These are phyloP conservation scores for Apistogramma diplotaenia DNA, from an alignment of 2,113 vertebrate species.

Conservation along the genomic window DNA sequence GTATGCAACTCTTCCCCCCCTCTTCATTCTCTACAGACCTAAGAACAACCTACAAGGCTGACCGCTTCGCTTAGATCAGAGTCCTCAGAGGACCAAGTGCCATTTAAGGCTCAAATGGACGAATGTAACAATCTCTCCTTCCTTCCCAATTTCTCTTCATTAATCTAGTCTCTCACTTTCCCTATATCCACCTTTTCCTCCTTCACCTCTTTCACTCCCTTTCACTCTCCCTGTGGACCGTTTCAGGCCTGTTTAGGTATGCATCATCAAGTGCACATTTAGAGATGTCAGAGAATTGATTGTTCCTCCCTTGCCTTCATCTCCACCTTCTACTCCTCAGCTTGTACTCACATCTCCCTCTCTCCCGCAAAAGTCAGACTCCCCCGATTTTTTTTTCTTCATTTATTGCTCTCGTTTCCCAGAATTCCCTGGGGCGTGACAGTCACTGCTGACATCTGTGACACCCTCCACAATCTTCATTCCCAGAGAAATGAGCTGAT, in stretches of 20 bases:
- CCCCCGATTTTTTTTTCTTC: not conserved
- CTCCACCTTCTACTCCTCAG: constrained; percentile 46
- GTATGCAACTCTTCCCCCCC: constrained; percentile 40
- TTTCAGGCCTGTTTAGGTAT: constrained; percentile 67
- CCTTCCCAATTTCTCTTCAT: constrained; percentile 49
- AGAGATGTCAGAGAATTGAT: constrained; percentile 69
- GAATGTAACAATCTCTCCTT: constrained; percentile 29
- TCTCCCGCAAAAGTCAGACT: constrained; percentile 4
- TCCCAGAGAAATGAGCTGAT: constrained; percentile 27
- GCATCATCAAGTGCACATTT: constrained; percentile 75
- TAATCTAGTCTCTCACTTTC: constrained; percentile 34
- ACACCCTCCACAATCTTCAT: constrained; percentile 30
- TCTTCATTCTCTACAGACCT: constrained; percentile 33
- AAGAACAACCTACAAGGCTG: constrained; percentile 41
- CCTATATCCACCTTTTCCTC: not conserved
- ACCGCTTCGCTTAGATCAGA: constrained; percentile 21
- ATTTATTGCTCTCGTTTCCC: constrained; percentile 30
- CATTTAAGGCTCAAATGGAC: constrained; percentile 38
- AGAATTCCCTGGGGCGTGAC: constrained; percentile 37
- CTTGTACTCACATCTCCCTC: constrained; percentile 23
- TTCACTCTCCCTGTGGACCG: constrained; percentile 34
- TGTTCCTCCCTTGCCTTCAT: constrained; percentile 63
- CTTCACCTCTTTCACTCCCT: constrained; percentile 27
- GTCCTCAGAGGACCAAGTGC: constrained; percentile 36
- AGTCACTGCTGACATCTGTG: constrained; percentile 54